phyloP scores from a whole-genome alignment of 2,888 invertebrate genomes.

The Stenodera caucasica region DNA sequence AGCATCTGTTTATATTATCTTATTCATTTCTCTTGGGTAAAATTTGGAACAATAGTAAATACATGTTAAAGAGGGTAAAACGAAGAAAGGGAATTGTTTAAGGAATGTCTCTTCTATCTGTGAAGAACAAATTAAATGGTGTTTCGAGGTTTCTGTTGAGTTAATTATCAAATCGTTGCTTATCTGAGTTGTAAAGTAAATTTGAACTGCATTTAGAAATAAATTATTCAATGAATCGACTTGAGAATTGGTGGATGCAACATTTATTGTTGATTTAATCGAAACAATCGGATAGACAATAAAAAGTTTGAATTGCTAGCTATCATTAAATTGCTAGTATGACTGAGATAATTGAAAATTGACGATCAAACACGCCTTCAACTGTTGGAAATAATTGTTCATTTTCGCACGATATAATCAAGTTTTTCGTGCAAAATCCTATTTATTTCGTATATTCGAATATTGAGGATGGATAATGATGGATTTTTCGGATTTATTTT shows the following conservation, averaged over 20 bases:
- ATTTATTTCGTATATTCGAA: too few species aligned
- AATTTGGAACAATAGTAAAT: conserved; percentile 35
- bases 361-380: too few species aligned
- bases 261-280: neutral
- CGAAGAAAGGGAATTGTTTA: neutral
- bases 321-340: too few species aligned
- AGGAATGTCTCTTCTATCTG: conserved; percentile 21
- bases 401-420: too few species aligned
- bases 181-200: conserved; percentile 32
- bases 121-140: conserved; percentile 35
- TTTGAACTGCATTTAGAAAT: conserved; percentile 22
- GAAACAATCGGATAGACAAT: neutral
- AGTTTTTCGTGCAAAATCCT: too few species aligned
- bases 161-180: conserved; percentile 35
- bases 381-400: too few species aligned
- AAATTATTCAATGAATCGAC: conserved; percentile 13
- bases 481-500: neutral
- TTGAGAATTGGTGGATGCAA: neutral
- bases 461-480: neutral
- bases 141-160: conserved; percentile 30
- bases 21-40: conserved; percentile 30
- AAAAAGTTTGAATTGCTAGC: too few species aligned
- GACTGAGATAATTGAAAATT: neutral
- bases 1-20: conserved; percentile 29
- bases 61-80: conserved; percentile 22